These are phyloP conservation scores for Arctopsyche grandis DNA, from an alignment of 1,140 invertebrate genomes.

Conservation along the genomic window DNA sequence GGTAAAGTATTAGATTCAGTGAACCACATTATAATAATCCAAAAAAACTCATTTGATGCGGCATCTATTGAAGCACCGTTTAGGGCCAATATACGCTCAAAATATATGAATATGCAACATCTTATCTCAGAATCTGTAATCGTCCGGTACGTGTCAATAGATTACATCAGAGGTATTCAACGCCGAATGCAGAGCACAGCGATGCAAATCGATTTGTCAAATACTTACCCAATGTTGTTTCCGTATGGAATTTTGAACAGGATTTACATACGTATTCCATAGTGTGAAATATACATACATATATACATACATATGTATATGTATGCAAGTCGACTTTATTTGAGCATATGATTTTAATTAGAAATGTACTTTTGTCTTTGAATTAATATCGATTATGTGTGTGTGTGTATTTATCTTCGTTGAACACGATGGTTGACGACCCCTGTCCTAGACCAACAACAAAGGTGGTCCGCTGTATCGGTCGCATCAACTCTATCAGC, in stretches of 20 bases:
- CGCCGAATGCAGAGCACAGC: not conserved
- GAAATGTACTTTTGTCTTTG: no score
- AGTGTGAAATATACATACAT: no score
- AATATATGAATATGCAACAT: constrained; percentile 12
- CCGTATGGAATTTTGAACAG: no score
- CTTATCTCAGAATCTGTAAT: constrained; percentile 25
- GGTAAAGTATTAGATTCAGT: no score
- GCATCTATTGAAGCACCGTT: constrained; percentile 26
- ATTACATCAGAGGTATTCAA: constrained; percentile 9
- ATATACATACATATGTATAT: no score
- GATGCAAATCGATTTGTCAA: not conserved
- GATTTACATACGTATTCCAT: no score
- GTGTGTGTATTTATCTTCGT: no score
- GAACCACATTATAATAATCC: no score
- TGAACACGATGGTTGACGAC: not conserved
- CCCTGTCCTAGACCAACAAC: constrained; percentile 13
- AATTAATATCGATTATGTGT: no score
- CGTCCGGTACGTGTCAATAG: not conserved
- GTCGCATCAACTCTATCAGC: constrained; percentile 35
- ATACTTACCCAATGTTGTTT: not conserved
- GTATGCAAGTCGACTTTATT: no score
- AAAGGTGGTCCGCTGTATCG: constrained; percentile 31
- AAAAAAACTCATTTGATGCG: not conserved
- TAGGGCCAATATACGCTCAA: constrained; percentile 4
- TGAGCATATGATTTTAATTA: no score